phyloP scores from a whole-genome alignment of 53 echinoderm and acorn worm genomes.

The Crossaster papposus region DNA sequence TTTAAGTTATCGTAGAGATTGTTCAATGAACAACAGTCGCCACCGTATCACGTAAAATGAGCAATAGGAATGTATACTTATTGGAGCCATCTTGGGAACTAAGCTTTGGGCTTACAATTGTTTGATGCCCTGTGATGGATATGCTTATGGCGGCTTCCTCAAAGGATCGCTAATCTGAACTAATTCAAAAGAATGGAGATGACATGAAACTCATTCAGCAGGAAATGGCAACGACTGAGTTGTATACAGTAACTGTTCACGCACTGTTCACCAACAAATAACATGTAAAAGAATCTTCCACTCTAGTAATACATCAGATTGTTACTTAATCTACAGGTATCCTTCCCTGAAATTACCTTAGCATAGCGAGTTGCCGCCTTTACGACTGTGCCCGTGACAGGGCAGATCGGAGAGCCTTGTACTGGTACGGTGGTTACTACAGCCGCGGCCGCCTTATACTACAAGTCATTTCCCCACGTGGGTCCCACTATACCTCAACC shows the following conservation, averaged over 20 bases:
- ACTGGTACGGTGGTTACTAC: not conserved
- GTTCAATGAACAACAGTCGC: not conserved
- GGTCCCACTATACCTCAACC: not conserved
- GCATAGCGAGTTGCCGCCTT: too few relatives aligned
- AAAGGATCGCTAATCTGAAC: not conserved
- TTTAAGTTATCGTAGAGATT: not conserved
- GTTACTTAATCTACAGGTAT: too few relatives aligned
- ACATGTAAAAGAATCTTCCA: too few relatives aligned
- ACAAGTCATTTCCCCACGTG: conserved; percentile 5
- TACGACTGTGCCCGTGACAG: not conserved
- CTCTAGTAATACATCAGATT: too few relatives aligned
- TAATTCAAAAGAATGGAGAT: too few relatives aligned
- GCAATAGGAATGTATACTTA: too few relatives aligned
- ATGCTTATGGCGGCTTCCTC: not conserved
- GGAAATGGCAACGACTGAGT: too few relatives aligned
- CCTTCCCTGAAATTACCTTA: too few relatives aligned
- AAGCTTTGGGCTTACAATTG: not conserved
- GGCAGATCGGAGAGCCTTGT: too few relatives aligned
- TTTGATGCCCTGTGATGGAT: not conserved
- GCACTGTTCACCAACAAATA: too few relatives aligned
- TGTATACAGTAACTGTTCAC: too few relatives aligned
- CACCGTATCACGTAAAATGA: not conserved
- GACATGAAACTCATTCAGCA: too few relatives aligned
- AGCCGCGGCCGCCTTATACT: not conserved
- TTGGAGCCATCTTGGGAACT: not conserved